Conservation (phyloP, 2,888 invertebrate genomes). For the Andrena praecox region DNA sequence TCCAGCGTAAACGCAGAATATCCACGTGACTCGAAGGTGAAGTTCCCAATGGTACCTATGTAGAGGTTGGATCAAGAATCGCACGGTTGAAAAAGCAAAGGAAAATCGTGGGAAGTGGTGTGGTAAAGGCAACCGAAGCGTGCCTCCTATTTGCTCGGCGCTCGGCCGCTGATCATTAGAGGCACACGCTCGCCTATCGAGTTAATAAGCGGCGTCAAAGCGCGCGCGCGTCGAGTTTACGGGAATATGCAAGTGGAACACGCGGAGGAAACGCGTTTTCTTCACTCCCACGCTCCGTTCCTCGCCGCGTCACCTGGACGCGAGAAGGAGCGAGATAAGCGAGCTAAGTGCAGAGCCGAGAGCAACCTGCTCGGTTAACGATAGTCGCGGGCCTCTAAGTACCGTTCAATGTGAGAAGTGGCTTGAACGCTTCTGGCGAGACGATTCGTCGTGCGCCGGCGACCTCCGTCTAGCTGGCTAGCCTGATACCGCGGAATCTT, state of each 20-base stretch:
- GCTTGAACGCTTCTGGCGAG: constrained; percentile 38
- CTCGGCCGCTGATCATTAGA: constrained; percentile 59
- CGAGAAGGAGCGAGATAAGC: constrained; percentile 28
- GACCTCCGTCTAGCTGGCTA: constrained; percentile 53
- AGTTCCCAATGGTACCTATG: neutral
- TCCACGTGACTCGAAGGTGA: neutral
- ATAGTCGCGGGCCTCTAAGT: constrained; percentile 50
- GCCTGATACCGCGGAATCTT: constrained; percentile 45
- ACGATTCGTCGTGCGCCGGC: constrained; percentile 48
- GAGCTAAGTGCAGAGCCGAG: constrained; percentile 41
- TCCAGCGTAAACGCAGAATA: neutral
- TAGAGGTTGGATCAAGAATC: neutral
- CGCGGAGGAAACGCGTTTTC: constrained; percentile 65
- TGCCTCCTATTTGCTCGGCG: constrained; percentile 51
- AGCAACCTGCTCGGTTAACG: constrained; percentile 61
- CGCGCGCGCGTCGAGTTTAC: constrained; percentile 50
- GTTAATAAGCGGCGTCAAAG: constrained; percentile 59
- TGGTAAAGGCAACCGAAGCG: constrained; percentile 26
- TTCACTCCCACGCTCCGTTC: constrained; percentile 65
- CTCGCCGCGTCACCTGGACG: constrained; percentile 38
- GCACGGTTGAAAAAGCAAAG: constrained; percentile 2
- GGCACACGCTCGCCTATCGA: constrained; percentile 49
- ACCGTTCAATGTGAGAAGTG: constrained; percentile 58
- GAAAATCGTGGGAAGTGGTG: constrained; percentile 48
- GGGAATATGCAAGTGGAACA: constrained; percentile 59